Conservation (phyloP, 2,888 invertebrate species). For the Cryptocephalus moraei region DNA sequence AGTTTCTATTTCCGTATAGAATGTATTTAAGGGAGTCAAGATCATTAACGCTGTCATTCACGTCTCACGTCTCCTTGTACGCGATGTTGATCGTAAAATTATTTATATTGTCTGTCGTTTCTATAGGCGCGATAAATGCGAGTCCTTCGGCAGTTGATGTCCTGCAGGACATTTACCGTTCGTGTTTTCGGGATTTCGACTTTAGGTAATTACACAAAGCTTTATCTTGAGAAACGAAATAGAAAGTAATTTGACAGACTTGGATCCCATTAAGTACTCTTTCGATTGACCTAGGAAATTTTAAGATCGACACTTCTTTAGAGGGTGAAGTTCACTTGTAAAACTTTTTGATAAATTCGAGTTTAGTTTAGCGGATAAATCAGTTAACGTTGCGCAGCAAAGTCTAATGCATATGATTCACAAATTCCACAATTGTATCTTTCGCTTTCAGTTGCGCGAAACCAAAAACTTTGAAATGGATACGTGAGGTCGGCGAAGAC, state of each 20-base stretch:
- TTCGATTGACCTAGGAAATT: too few species aligned
- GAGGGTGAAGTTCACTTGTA: too few species aligned
- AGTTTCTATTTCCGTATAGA: conserved; percentile 36
- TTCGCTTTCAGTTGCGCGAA: conserved; percentile 63
- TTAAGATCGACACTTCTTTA: too few species aligned
- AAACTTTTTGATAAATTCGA: too few species aligned
- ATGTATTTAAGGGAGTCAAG: conserved; percentile 29
- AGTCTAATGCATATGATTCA: too few species aligned
- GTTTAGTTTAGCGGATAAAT: too few species aligned
- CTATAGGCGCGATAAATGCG: conserved; percentile 17
- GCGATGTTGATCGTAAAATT: neutral
- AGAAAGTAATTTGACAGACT: too few species aligned
- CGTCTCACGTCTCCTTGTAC: conserved; percentile 6
- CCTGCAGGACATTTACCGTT: conserved; percentile 54
- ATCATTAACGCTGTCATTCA: conserved; percentile 9
- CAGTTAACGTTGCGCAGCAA: too few species aligned
- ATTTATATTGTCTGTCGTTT: conserved; percentile 13
- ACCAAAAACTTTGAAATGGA: conserved; percentile 68
- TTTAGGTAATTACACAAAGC: conserved; percentile 32
- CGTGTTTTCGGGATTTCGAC: conserved; percentile 59
- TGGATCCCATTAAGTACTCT: too few species aligned
- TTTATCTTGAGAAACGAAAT: too few species aligned
- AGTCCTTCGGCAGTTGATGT: conserved; percentile 49
- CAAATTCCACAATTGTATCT: too few species aligned
- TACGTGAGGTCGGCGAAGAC: conserved; percentile 54